Evolutionary conservation across 2,113 vertebrate genomes (phyloP).

Genomic region (Hiodon tergisus): DNA sequence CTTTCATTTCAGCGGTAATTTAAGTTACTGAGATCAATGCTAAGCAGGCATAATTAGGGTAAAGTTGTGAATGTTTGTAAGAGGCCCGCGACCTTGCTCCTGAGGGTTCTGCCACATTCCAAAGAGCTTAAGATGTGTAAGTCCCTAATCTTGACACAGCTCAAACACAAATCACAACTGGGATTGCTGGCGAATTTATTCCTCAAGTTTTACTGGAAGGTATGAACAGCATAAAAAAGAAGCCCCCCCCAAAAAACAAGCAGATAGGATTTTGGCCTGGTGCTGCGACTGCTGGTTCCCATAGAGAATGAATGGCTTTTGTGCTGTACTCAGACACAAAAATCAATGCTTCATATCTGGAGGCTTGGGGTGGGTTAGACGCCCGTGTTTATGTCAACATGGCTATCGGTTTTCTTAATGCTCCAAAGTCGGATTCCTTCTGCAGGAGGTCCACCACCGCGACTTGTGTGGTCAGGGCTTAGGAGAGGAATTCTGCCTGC

Average conservation of each 20-base stretch:
- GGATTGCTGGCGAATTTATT: constrained; percentile 65
- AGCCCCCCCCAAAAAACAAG: constrained; percentile 57
- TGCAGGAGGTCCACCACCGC: constrained; percentile 66
- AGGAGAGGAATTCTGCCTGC: constrained; percentile 80
- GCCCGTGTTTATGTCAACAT: constrained; percentile 95
- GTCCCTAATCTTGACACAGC: constrained; percentile 50
- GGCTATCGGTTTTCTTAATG: constrained; percentile 92
- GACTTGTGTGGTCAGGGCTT: constrained; percentile 89
- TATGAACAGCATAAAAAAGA: constrained; percentile 71
- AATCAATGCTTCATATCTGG: constrained; percentile 92
- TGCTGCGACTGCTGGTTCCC: constrained; percentile 82
- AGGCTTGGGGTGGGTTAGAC: constrained; percentile 76
- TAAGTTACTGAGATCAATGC: constrained; percentile 5
- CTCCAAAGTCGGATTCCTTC: constrained; percentile 77
- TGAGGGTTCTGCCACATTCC: constrained; percentile 52
- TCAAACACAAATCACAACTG: constrained; percentile 74
- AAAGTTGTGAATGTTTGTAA: not conserved
- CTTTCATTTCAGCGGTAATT: constrained; percentile 31
- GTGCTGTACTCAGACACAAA: constrained; percentile 83
- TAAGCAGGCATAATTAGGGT: no score
- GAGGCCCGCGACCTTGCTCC: constrained; percentile 50
- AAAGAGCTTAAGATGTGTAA: constrained; percentile 44
- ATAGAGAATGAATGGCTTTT: constrained; percentile 94
- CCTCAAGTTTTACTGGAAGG: constrained; percentile 70
- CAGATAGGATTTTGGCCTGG: constrained; percentile 57